Conservation (phyloP, 2,888 invertebrate species). For the Melanargia galathea region DNA sequence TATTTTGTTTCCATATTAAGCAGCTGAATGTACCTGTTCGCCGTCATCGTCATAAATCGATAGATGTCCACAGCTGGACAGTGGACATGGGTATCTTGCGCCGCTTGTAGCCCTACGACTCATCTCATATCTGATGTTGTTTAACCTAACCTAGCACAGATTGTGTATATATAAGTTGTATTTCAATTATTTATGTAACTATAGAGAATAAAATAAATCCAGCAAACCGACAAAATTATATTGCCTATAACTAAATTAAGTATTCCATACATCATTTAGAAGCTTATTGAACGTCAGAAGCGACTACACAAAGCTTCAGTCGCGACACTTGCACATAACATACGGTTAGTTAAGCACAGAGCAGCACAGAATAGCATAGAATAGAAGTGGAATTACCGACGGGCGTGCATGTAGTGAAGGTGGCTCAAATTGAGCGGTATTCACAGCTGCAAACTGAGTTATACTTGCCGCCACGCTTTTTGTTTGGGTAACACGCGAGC, state of each 20-base stretch:
- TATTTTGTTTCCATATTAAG: no score
- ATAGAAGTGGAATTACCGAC: constrained; percentile 35
- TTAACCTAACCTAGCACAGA: no score
- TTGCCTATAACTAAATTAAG: background rate
- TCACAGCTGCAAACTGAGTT: constrained; percentile 62
- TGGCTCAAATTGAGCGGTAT: constrained; percentile 62
- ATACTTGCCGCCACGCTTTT: constrained; percentile 27
- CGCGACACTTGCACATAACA: background rate
- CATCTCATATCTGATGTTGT: no score
- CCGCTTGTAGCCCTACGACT: no score
- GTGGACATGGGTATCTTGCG: no score
- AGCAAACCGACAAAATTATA: background rate
- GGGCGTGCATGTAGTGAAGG: constrained; percentile 30
- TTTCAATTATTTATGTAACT: no score
- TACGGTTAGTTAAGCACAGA: constrained; percentile 30
- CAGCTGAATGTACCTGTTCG: no score
- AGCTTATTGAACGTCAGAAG: constrained; percentile 9
- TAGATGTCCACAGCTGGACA: no score
- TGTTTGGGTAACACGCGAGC: constrained; percentile 50
- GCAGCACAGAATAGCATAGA: constrained; percentile 11
- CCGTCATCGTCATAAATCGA: no score
- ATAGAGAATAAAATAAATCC: background rate
- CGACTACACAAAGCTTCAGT: background rate
- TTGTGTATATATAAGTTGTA: no score
- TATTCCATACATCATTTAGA: background rate